Conservation (phyloP, 2,797 vertebrate species). For the Chromobotia macracanthus region DNA sequence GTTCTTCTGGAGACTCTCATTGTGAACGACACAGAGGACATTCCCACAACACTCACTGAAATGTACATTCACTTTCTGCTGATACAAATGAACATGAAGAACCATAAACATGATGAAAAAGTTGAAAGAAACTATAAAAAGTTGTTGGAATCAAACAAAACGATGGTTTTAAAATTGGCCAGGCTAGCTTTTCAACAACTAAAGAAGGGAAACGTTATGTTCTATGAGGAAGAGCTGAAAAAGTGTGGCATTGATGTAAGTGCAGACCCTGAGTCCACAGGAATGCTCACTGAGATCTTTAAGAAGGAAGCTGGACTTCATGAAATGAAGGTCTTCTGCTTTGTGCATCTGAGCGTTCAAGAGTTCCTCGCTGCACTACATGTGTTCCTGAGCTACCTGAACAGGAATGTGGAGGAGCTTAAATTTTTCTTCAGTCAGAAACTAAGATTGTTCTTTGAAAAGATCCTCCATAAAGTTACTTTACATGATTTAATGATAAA, state of each 20-base stretch:
- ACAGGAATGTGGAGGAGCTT: background rate
- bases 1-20: slow-evolving; percentile 43
- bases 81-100: slow-evolving; percentile 3
- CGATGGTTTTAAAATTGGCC: slow-evolving; percentile 35
- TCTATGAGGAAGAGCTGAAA: slow-evolving; percentile 10
- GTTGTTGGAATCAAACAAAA: slow-evolving; percentile 1
- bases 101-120: slow-evolving; percentile 5
- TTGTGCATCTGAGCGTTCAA: background rate
- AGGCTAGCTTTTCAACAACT: slow-evolving; percentile 46
- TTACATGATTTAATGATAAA: background rate
- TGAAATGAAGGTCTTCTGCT: background rate
- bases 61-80: slow-evolving; percentile 38
- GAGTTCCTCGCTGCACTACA: background rate
- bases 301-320: slow-evolving; percentile 3
- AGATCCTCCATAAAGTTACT: background rate
- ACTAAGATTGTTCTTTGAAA: background rate
- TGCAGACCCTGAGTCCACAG: slow-evolving; percentile 27
- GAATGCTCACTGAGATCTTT: slow-evolving; percentile 47
- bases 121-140: background rate
- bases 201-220: slow-evolving; percentile 3
- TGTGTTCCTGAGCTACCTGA: background rate
- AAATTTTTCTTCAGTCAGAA: background rate
- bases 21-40: background rate
- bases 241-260: slow-evolving; percentile 40
- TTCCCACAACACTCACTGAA: slow-evolving; percentile 45